Evolutionary conservation across 2,888 invertebrate genomes (phyloP), one percentile per base, ranked within the genome.

Genomic region (Catocala fraxini): DNA sequence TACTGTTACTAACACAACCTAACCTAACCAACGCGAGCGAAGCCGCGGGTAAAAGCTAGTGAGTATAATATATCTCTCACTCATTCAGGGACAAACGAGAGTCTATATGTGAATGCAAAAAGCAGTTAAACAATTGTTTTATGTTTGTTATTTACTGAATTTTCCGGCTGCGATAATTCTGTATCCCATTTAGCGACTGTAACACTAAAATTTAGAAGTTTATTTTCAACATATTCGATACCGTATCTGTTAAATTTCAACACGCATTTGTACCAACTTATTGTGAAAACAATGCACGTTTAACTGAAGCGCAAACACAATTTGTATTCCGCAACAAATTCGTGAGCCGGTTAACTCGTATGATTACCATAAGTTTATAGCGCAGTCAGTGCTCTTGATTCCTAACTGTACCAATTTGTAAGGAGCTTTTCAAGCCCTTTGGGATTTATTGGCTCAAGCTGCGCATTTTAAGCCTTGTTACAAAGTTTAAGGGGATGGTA

Each of bases 321-420:
- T 59, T 55, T 55, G 56, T 60, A 60, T 56, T 51, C 60, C 46
- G 39, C 46, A 56, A 54, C 60, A 51, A 13, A 51, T 60, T 35
- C 45, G n/a, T 51, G 39, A 55, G 43, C 53, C 13, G 11, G 34
- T 34, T n/a, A 25, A 46, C 43, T 46, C 25, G 54, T 56, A 47
- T 63, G 53, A 65, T 63, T 56, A 73, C 51, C 54, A 51, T 73
- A 61, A 42, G 13, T 68, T 63, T 56, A 51, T 46, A 11, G 46
- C 35, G 6, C 48, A 46, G 34, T n/a, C 33, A 51, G 25, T 48
- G 41, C n/a, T 25, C 35, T 33, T 56, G 56, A 58, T 62, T 59
- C 61, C 51, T 63, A 56, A 63, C 47, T 58, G 43, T 25, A 13
- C 52, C 53, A 68, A 73, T 72, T 73, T 63, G 73, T 71, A 15